Base-by-base conservation (phyloP, 2,113 vertebrate species). In the Alethe castanea region DNA sequence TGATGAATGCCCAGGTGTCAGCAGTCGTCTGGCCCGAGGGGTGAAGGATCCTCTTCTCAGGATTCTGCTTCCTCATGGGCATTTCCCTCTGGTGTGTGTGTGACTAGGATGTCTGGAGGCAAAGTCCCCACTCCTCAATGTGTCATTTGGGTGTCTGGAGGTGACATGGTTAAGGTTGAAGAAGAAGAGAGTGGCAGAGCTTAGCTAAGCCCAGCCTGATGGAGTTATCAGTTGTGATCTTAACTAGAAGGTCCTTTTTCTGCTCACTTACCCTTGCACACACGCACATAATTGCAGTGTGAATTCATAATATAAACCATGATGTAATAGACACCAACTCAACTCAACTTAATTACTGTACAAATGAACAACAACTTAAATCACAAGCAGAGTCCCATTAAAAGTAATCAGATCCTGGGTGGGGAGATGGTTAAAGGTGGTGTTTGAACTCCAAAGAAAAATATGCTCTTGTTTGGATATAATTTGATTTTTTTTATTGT, bases 301-400 rank as follows among this genome's bases (percentile, higher is more conserved):
- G 95, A 96, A 95, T 96, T 96, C 94, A 96, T 97, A 90, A 95
- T 94, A 94, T 97, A 94, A 94, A 96, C 93, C 92, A 96, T 97
- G 96, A 94, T 96, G 97, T 97, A 97, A 97, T 92, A 94, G 94
- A 91, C 94, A 96, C 91, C 92, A 94, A 81, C 95, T 96, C 87
- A 96, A 93, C 90, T 97, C 86, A 94, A 29, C 88, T 97, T 97
- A 97, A 97, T 97, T 97, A 96, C 86, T 91, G 88, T 97, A 97
- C 95, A 97, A 96, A 97, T 95, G 96, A 97, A 97, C 96, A 97
- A 95, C 96, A 97, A 92, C 95, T 95, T 96, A 97, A 97, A 97
- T 97, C 94, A 86, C 90, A 95, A 96, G 94, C 95, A 94, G 78
- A 95, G 94, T 94, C 88, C 92, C 74, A 97, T 97, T 97, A 97